phyloP scores from a whole-genome alignment of 2,888 invertebrate species.

The Strigamia maritima region DNA sequence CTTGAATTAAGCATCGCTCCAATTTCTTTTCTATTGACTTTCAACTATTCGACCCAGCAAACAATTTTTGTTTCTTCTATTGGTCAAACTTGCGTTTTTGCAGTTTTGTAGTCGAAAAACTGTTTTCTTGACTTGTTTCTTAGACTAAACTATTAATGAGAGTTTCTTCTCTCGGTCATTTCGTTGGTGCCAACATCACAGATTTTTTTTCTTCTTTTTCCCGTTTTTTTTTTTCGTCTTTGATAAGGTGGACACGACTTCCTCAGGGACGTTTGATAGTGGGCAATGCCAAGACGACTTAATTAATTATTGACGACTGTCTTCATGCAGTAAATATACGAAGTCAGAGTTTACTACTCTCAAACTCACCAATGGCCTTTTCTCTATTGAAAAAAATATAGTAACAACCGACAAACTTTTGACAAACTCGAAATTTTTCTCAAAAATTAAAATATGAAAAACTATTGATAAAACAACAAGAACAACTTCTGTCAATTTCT shows the following conservation, averaged over 20 bases:
- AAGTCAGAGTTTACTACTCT: slow-evolving; percentile 3
- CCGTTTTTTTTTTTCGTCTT: not conserved
- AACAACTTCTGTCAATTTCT: too few relatives aligned
- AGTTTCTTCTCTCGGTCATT: slow-evolving; percentile 23
- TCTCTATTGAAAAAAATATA: slow-evolving; percentile 15
- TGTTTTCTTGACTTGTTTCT: slow-evolving; percentile 8
- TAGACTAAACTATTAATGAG: slow-evolving; percentile 3
- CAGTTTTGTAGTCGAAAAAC: not conserved
- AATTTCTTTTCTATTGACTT: not conserved
- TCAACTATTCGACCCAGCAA: not conserved
- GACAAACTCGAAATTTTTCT: not conserved
- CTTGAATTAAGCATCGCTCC: not conserved
- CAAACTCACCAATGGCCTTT: not conserved
- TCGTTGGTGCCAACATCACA: not conserved
- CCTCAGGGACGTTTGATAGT: slow-evolving; percentile 13
- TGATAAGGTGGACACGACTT: slow-evolving; percentile 6
- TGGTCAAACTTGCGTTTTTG: not conserved
- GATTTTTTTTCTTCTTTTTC: not conserved
- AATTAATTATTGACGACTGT: slow-evolving; percentile 16
- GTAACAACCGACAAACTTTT: not conserved
- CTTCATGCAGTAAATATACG: slow-evolving; percentile 7
- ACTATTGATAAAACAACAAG: too few relatives aligned
- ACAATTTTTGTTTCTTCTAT: not conserved
- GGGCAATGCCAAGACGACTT: slow-evolving; percentile 10
- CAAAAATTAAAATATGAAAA: too few relatives aligned